phyloP scores from a whole-genome alignment of 2,797 vertebrate genomes.

The Percopsis omiscomaycus region DNA sequence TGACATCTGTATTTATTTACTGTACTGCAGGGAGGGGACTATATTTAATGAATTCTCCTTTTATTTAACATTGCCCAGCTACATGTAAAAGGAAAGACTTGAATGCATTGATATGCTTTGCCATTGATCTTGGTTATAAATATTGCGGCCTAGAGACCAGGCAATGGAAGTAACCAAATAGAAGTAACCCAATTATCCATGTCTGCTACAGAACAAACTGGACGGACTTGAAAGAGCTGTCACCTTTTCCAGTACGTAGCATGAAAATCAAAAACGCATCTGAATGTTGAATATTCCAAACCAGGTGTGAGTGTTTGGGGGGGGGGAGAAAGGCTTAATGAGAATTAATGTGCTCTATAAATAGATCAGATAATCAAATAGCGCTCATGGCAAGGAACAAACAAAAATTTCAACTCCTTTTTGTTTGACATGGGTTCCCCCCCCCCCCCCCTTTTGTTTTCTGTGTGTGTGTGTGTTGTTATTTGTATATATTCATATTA shows the following conservation, averaged over 20 bases:
- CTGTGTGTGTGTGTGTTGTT: constrained; percentile 11
- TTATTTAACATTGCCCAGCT: constrained; percentile 73
- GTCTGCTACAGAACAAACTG: constrained; percentile 72
- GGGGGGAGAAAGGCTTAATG: constrained; percentile 61
- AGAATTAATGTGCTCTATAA: constrained; percentile 83
- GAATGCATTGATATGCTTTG: constrained; percentile 80
- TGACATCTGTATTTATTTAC: constrained; percentile 50
- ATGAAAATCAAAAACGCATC: constrained; percentile 77
- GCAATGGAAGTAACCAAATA: constrained; percentile 47
- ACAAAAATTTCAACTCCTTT: constrained; percentile 6
- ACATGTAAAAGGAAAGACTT: constrained; percentile 77
- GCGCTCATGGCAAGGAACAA: constrained; percentile 69
- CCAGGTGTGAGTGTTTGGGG: constrained; percentile 75
- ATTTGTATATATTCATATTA: constrained; percentile 17
- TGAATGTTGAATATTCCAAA: constrained; percentile 79
- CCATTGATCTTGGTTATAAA: constrained; percentile 75
- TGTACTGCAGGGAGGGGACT: constrained; percentile 30
- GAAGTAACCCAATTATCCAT: constrained; percentile 64
- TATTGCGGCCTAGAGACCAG: constrained; percentile 78
- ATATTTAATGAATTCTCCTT: constrained; percentile 52
- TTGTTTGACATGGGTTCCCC: constrained; percentile 14
- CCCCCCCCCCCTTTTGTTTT: constrained; percentile 28
- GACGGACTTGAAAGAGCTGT: constrained; percentile 87
- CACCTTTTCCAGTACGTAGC: constrained; percentile 81
- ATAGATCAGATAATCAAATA: constrained; percentile 83